Base-by-base conservation (phyloP, 2,888 invertebrate genomes). In the Agrotis exclamationis region DNA sequence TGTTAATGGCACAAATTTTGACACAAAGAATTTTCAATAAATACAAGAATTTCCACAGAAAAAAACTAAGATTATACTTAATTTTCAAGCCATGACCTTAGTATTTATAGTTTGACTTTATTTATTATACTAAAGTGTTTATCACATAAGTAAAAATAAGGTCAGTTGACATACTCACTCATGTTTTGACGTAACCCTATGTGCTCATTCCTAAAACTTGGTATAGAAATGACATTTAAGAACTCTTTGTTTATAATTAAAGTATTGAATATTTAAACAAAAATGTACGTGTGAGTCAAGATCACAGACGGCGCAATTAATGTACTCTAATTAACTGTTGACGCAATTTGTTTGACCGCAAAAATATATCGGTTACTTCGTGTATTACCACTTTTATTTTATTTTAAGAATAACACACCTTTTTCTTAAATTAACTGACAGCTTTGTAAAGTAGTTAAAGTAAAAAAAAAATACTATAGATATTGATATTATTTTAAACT, bases 311-410 rank as follows among this genome's bases (percentile, higher is more conserved):
- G 14, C 59, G 51, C 14, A 64, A 48, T 62, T 24, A 57, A 76
- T 70, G 57, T 48, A 71, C 71, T 24, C 62, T 69, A 69, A 76
- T 69, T 62, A 50, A 16, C 24, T 57, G 68, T 62, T 75, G 74
- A 75, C 74, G 74, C 57, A 76, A 48, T 58, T 50, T 18, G 47
- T 53, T 33, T 33, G 53, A 75, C 76, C 63, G 62, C 76, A 75
- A 54, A 69, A 66, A 58, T 48, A 48, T 57, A 7, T 56, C 28
- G 24, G n/a, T 48, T 53, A 75, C n/a, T 53, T 9, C 22, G 1
- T 44, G 45, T 24, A n/a, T 2, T 47, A 60, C 39, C 39, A 39
- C 24, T 67, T 74, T 60, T 51, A 60, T 67, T 56, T 60, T 1
- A 66, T 45, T 53, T n/a, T 11, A 54, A 3, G 14, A 47, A 39